These are phyloP conservation scores for Salticus scenicus DNA, from an alignment of 2,888 invertebrate genomes.

Conservation along the genomic window DNA sequence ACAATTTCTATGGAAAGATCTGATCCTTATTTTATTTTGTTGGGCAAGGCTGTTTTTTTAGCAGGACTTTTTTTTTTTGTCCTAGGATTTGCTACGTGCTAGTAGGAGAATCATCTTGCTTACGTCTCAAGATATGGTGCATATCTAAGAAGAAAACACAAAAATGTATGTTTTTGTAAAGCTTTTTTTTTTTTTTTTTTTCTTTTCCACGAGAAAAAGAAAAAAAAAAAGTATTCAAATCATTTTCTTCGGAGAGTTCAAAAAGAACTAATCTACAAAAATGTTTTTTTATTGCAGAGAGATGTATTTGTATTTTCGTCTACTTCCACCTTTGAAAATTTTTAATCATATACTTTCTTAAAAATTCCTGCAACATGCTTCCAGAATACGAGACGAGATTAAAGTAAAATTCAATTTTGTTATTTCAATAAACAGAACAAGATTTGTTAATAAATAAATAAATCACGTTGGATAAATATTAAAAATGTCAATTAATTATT, in stretches of 20 bases:
- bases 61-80: neutral
- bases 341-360: no score
- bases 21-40: slow-evolving; percentile 15
- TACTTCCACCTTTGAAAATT: no score
- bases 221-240: slow-evolving; percentile 26
- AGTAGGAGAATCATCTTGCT: slow-evolving; percentile 33
- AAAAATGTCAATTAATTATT: no score
- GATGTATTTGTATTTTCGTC: neutral
- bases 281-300: neutral
- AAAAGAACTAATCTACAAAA: neutral
- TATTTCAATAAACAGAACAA: no score
- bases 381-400: no score
- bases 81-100: slow-evolving; percentile 24
- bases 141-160: neutral
- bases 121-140: slow-evolving; percentile 17
- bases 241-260: neutral
- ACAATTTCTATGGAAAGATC: slow-evolving; percentile 45
- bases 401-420: no score
- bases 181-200: neutral
- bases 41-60: neutral
- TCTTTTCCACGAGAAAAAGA: neutral
- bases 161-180: slow-evolving; percentile 6
- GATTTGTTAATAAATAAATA: no score
- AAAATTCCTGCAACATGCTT: no score
- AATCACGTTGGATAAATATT: no score